phyloP scores from a whole-genome alignment of 2,113 vertebrate species.

The Microtus pennsylvanicus region DNA sequence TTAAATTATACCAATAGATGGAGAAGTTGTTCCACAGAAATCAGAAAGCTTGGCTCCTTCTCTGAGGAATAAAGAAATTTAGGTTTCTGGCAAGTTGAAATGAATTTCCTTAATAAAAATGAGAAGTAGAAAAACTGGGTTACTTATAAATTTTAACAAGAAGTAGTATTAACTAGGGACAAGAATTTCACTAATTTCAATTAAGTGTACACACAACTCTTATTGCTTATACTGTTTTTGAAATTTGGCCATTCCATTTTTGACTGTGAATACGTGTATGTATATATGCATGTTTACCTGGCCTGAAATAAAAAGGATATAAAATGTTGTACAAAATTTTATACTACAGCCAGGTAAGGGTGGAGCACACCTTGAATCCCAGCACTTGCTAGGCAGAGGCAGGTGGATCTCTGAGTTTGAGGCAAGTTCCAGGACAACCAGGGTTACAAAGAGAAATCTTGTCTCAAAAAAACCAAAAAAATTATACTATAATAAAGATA shows the following conservation, averaged over 20 bases:
- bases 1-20: slow-evolving; percentile 82
- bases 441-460: neutral
- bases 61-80: slow-evolving; percentile 30
- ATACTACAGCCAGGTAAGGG: neutral
- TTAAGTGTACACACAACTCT: slow-evolving; percentile 55
- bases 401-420: neutral
- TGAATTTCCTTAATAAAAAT: slow-evolving; percentile 74
- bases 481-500: slow-evolving; percentile 31
- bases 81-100: slow-evolving; percentile 70
- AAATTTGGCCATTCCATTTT: slow-evolving; percentile 40
- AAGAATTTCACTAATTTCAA: slow-evolving; percentile 65
- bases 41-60: neutral
- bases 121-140: slow-evolving; percentile 72
- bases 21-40: slow-evolving; percentile 79
- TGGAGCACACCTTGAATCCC: neutral
- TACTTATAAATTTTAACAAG: slow-evolving; percentile 81
- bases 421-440: neutral
- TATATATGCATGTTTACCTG: neutral
- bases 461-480: neutral
- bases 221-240: slow-evolving; percentile 61
- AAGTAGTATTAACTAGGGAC: slow-evolving; percentile 67
- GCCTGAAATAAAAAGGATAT: neutral
- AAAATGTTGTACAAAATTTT: slow-evolving; percentile 21
- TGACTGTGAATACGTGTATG: neutral
- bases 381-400: neutral